Percentiles rank a stretch among this genome's conserved stretches.
Conservation (phyloP, 1,140 invertebrate genomes). For the Drosophila pectinifera region DNA sequence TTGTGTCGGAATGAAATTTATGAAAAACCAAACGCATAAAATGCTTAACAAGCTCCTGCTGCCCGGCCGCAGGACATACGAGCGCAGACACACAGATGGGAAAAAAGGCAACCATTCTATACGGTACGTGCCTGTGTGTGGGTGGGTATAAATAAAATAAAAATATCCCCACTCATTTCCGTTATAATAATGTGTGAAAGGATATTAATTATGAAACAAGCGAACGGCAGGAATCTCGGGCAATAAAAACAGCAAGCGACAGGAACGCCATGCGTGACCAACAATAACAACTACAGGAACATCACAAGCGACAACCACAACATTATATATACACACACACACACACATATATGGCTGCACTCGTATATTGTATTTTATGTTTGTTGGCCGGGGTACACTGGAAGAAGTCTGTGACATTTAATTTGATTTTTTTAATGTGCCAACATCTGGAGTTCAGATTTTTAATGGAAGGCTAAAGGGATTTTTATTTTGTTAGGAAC, state of each 20-base stretch:
- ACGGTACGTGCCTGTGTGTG: background rate
- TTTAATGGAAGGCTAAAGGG: too few relatives aligned
- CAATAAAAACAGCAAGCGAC: constrained; percentile 82
- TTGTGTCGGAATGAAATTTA: constrained; percentile 59
- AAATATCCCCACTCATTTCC: constrained; percentile 66
- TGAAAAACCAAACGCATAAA: constrained; percentile 70
- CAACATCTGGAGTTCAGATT: too few relatives aligned
- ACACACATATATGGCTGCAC: constrained; percentile 22
- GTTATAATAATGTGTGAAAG: constrained; percentile 83
- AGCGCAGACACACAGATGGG: background rate
- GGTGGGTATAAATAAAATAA: constrained; percentile 19
- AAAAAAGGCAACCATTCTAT: background rate
- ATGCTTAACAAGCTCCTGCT: constrained; percentile 65
- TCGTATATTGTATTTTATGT: constrained; percentile 76
- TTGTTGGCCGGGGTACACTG: constrained; percentile 29
- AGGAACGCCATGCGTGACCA: constrained; percentile 77
- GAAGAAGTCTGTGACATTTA: background rate
- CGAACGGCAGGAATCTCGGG: constrained; percentile 70
- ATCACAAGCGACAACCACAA: constrained; percentile 21
- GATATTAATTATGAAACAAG: constrained; percentile 84
- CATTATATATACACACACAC: background rate
- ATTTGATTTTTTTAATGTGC: too few relatives aligned
- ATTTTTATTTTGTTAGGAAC: background rate
- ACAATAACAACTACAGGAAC: constrained; percentile 61
- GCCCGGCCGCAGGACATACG: constrained; percentile 37